phyloP scores from a whole-genome alignment of 2,113 vertebrate genomes.

The Prochilodus magdalenae region DNA sequence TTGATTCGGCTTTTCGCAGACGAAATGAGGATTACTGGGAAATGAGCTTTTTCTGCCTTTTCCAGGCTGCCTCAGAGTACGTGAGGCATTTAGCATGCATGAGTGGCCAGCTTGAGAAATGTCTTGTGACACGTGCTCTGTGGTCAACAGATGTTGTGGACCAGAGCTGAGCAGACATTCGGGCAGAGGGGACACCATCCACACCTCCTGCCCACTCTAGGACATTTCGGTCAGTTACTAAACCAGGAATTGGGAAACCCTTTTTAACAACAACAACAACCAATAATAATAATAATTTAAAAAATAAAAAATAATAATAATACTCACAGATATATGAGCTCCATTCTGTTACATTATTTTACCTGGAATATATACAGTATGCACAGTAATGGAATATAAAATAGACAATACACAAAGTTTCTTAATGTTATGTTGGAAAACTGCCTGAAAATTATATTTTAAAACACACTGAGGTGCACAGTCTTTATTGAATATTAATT shows the following conservation, averaged over 20 bases:
- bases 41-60: slow-evolving; percentile 11
- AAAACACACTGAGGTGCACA: too few species aligned
- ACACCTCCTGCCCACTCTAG: not conserved
- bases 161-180: slow-evolving; percentile 8
- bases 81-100: slow-evolving; percentile 39
- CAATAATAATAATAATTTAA: too few species aligned
- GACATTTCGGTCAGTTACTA: not conserved
- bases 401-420: too few species aligned
- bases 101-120: slow-evolving; percentile 32
- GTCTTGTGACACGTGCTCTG: slow-evolving; percentile 16
- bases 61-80: not conserved
- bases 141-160: slow-evolving; percentile 45
- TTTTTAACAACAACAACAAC: not conserved
- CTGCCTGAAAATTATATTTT: too few species aligned
- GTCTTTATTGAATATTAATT: too few species aligned
- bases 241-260: not conserved
- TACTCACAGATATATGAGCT: too few species aligned
- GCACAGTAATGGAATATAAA: too few species aligned
- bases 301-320: too few species aligned
- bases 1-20: slow-evolving; percentile 11
- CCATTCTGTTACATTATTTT: too few species aligned
- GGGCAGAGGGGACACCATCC: not conserved
- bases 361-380: too few species aligned
- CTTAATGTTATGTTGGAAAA: too few species aligned
- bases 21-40: slow-evolving; percentile 28